Evolutionary conservation across 1,140 invertebrate genomes (phyloP).

Genomic region (Sweltsa coloradensis): DNA sequence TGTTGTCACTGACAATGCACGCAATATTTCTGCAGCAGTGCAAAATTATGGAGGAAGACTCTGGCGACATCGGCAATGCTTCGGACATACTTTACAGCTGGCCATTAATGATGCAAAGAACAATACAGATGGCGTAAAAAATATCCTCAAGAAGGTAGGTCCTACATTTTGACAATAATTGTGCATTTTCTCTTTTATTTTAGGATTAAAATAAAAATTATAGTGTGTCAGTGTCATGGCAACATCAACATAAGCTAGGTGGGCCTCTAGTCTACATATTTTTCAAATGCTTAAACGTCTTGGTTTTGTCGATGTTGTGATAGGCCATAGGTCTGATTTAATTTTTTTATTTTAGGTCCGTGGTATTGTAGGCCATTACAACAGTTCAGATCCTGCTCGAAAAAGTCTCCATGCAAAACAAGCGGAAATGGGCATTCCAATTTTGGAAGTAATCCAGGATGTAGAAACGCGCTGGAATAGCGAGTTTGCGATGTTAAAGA

Average conservation of each 20-base stretch:
- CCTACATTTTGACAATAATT: too few species aligned
- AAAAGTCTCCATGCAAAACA: slow-evolving; percentile 4
- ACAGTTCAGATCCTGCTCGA: neutral
- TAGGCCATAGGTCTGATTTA: too few species aligned
- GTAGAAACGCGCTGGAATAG: slow-evolving; percentile 14
- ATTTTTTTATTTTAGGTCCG: too few species aligned
- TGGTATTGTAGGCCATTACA: slow-evolving; percentile 10
- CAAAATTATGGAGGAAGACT: neutral
- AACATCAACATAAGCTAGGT: too few species aligned
- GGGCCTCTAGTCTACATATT: too few species aligned
- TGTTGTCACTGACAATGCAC: slow-evolving; percentile 10
- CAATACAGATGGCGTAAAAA: neutral
- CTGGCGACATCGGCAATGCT: slow-evolving; percentile 7
- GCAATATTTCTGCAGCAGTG: slow-evolving; percentile 7
- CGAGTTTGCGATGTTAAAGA: slow-evolving; percentile 12
- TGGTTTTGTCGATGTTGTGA: too few species aligned
- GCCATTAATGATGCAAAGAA: slow-evolving; percentile 3
- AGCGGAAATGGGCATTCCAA: neutral
- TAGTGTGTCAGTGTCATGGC: too few species aligned
- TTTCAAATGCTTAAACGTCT: too few species aligned
- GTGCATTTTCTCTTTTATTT: too few species aligned
- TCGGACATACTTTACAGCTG: slow-evolving; percentile 14
- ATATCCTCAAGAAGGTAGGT: neutral
- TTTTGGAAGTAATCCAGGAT: slow-evolving; percentile 10
- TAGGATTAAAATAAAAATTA: too few species aligned